Evolutionary conservation across 2,797 vertebrate genomes (phyloP).

Genomic region (Sebastes cheni): DNA sequence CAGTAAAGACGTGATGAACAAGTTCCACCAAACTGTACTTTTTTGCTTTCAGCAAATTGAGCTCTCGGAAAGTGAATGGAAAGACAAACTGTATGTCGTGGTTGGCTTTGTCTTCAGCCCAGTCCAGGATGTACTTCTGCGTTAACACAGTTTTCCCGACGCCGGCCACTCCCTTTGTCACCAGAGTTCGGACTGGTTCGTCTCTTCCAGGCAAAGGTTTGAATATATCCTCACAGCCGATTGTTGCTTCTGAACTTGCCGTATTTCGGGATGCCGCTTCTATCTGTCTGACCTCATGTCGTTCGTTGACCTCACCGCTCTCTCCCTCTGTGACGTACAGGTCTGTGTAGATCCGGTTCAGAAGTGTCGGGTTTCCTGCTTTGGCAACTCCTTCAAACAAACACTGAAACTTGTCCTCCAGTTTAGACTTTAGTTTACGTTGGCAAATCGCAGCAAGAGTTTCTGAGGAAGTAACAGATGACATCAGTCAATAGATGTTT

Average conservation of each 20-base stretch:
- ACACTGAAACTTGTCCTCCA: constrained; percentile 30
- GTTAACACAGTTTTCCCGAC: constrained; percentile 44
- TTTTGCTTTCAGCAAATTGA: constrained; percentile 27
- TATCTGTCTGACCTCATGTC: constrained; percentile 29
- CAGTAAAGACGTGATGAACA: constrained; percentile 33
- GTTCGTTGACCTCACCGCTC: neutral
- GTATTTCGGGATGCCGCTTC: constrained; percentile 8
- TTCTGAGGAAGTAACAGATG: constrained; percentile 21
- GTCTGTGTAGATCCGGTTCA: constrained; percentile 50
- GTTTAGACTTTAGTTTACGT: constrained; percentile 22
- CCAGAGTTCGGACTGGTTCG: constrained; percentile 23
- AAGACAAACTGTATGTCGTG: constrained; percentile 32
- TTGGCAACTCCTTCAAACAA: constrained; percentile 37
- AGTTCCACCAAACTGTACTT: constrained; percentile 44
- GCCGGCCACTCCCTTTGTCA: constrained; percentile 51
- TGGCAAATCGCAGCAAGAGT: constrained; percentile 1
- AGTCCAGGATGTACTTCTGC: constrained; percentile 54
- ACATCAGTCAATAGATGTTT: neutral
- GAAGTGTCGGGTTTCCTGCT: constrained; percentile 8
- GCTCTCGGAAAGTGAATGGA: constrained; percentile 47
- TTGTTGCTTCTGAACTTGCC: neutral
- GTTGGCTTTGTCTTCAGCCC: constrained; percentile 46
- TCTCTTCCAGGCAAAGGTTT: constrained; percentile 3
- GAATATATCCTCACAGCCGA: constrained; percentile 32
- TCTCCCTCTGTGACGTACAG: constrained; percentile 29